Evolutionary conservation across 2,113 vertebrate genomes (phyloP).

Genomic region (Chloroceryle aenea): DNA sequence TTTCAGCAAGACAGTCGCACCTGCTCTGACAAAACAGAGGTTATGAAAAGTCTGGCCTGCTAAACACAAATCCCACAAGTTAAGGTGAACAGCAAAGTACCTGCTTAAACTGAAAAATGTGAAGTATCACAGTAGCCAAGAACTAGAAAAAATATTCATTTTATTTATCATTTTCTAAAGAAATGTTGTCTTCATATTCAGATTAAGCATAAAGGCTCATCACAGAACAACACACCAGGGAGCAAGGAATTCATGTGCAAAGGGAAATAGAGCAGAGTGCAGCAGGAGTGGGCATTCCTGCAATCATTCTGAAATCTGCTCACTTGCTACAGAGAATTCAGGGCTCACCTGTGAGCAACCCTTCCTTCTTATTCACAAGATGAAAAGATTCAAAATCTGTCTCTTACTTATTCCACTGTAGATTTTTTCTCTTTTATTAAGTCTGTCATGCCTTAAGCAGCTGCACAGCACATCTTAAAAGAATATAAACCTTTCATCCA

Average conservation of each 20-base stretch:
- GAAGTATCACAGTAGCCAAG: neutral
- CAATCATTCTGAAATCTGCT: neutral
- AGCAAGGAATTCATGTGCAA: neutral
- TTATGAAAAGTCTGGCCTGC: neutral
- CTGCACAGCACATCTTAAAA: neutral
- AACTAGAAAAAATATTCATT: neutral
- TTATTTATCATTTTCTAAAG: neutral
- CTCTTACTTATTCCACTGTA: neutral
- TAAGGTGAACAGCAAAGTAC: neutral
- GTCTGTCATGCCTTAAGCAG: neutral
- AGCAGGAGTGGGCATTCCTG: neutral
- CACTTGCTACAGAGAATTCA: neutral
- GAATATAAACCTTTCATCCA: neutral
- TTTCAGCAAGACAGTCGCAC: neutral
- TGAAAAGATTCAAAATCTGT: neutral
- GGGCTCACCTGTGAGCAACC: neutral
- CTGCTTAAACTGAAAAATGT: neutral
- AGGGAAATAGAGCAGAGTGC: neutral
- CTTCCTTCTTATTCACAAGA: neutral
- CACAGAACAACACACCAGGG: neutral
- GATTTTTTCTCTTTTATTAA: neutral
- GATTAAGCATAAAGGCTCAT: neutral
- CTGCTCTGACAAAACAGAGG: neutral
- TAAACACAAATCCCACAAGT: neutral
- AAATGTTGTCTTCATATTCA: neutral